Evolutionary conservation across 2,113 vertebrate species (phyloP), one percentile per base, ranked within the genome.

Genomic region (Apeltes quadracus): DNA sequence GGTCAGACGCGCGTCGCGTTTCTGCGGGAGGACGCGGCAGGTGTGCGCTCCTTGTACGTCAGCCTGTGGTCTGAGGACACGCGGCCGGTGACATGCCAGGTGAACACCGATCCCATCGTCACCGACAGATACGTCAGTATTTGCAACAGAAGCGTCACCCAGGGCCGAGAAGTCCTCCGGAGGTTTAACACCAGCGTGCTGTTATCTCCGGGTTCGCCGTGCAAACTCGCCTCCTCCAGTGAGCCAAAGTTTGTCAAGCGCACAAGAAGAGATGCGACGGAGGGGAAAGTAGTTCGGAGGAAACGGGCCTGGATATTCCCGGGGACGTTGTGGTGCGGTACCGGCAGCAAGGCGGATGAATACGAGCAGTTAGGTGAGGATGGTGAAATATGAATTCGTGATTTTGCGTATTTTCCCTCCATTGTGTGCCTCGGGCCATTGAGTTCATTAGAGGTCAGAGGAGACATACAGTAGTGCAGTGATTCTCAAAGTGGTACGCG

Each of bases 261-360:
- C 22, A 2, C 23, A 13, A 16, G 15, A 41, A 55, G 32, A 43
- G 44, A 44, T 0, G 67, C 23, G 11, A 2, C 51, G 4, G 72
- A 23, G 43, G 14, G 12, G 1, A 85, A 41, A 66, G 22, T 4
- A 66, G 22, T 4, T 12, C 78, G 75, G 3, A 43, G 39, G 29
- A 95, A 92, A 63, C 94, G 97, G 55, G 87, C 94, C 7, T 95
- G 91, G 94, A 92, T 93, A 3, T 78, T 97, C 5, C 96, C 96
- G 0, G 97, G 96, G 18, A 98, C 96, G 0, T 83, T 97, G 41
- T 97, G 97, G 96, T 98, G 97, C 48, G 97, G 97, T 1, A 82
- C 83, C 0, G 96, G 96, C 0, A 91, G 90, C 82, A 93, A 84
- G 27, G 96, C 96, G 0, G 61, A 38, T 3, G 84, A 89, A 66